A percentile compares a stretch with the other conserved stretches of the same genome.
phyloP scores from a whole-genome alignment of 2,888 invertebrate species.

The Gerris lacustris region DNA sequence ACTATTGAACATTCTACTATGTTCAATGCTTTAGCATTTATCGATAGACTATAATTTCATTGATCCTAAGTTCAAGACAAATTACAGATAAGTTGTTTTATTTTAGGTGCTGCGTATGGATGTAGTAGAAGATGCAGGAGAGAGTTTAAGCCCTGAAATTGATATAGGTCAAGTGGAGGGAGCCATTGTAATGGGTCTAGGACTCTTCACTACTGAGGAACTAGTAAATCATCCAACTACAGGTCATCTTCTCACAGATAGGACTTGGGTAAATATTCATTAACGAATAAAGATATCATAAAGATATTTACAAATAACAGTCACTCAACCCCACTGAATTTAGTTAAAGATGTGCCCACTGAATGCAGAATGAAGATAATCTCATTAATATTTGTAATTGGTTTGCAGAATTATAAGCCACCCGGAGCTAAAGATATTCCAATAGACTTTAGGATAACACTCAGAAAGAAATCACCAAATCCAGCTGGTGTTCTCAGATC shows the following conservation, averaged over 20 bases:
- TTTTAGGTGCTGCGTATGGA: conserved; percentile 51
- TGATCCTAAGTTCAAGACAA: no score
- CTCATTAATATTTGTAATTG: neutral
- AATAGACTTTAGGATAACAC: conserved; percentile 57
- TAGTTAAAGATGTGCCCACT: neutral
- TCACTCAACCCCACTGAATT: neutral
- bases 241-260: conserved; percentile 56
- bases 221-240: conserved; percentile 46
- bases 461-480: conserved; percentile 50
- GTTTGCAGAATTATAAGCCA: conserved; percentile 51
- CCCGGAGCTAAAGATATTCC: conserved; percentile 70
- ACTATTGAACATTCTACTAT: neutral
- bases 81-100: no score
- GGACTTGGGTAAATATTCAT: conserved; percentile 51
- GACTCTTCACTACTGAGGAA: conserved; percentile 65
- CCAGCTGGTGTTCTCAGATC: conserved; percentile 54
- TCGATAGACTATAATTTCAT: neutral
- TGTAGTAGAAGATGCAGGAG: conserved; percentile 60
- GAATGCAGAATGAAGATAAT: neutral
- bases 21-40: neutral
- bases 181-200: conserved; percentile 45
- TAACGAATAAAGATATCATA: no score
- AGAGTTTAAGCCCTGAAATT: conserved; percentile 57
- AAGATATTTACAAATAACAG: no score
- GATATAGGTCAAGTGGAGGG: conserved; percentile 56